Conservation (phyloP, 2,113 vertebrate genomes). For the Hypocryptadius cinnamomeus region DNA sequence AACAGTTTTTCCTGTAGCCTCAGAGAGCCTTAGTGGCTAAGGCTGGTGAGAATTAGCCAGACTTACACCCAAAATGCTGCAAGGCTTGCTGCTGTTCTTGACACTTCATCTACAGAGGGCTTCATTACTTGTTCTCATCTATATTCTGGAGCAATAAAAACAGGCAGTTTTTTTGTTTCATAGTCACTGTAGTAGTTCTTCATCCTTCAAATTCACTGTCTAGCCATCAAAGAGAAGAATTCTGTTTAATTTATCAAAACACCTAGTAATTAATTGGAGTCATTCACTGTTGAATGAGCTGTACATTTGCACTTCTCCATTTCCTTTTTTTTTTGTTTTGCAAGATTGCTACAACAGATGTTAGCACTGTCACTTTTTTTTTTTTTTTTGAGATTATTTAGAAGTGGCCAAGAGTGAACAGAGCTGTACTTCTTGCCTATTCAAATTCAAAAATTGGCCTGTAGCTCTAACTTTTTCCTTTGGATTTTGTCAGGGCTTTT, state of each 20-base stretch:
- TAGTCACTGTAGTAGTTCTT: not conserved
- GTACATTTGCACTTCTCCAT: not conserved
- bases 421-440: not conserved
- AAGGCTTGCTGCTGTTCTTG: not conserved
- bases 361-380: not conserved
- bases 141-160: not conserved
- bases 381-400: not conserved
- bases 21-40: not conserved
- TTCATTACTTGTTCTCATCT: not conserved
- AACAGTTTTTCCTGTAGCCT: not conserved
- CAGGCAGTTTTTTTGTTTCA: not conserved
- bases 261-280: not conserved
- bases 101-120: not conserved
- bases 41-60: not conserved
- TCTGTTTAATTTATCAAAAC: not conserved
- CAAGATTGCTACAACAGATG: not conserved
- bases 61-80: not conserved
- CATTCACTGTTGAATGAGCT: not conserved
- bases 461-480: not conserved
- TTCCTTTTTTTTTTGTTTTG: not conserved
- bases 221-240: not conserved
- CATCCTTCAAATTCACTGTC: not conserved
- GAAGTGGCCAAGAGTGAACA: not conserved
- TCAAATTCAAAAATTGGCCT: not conserved
- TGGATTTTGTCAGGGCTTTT: not conserved